These are phyloP conservation scores for Dissostichus mawsoni DNA, from an alignment of 2,113 vertebrate species.

Conservation along the genomic window DNA sequence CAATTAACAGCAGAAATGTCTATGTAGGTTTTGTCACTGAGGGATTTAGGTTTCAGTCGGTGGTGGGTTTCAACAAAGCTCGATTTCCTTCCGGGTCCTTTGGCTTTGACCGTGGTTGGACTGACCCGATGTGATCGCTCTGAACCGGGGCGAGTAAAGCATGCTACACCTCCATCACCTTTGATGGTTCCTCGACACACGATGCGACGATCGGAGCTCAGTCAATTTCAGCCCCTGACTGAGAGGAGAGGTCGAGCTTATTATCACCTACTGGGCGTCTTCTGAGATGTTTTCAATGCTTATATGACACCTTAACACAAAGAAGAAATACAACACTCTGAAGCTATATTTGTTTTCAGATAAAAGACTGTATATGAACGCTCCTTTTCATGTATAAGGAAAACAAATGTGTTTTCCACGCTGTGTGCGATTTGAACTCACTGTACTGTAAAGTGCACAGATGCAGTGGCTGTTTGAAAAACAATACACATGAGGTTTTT, in stretches of 20 bases:
- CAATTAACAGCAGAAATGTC: slow-evolving; percentile 4
- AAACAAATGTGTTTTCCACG: not conserved
- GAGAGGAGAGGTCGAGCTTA: slow-evolving; percentile 25
- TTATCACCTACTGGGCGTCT: slow-evolving; percentile 6
- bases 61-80: slow-evolving; percentile 32
- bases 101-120: slow-evolving; percentile 26
- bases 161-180: not conserved
- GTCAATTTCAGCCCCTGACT: slow-evolving; percentile 28
- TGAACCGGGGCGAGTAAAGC: slow-evolving; percentile 2
- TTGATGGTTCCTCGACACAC: slow-evolving; percentile 1
- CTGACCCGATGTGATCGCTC: slow-evolving; percentile 26
- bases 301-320: no score
- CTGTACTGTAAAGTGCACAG: not conserved
- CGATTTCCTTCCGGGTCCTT: slow-evolving; percentile 54
- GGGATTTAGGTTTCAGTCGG: slow-evolving; percentile 15
- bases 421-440: slow-evolving; percentile 14
- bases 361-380: slow-evolving; percentile 14
- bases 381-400: slow-evolving; percentile 6
- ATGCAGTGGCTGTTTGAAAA: not conserved
- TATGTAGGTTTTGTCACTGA: slow-evolving; percentile 3
- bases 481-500: not conserved
- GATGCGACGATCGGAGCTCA: not conserved
- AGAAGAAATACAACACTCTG: not conserved
- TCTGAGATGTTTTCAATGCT: slow-evolving; percentile 2
- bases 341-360: slow-evolving; percentile 34